phyloP scores from a whole-genome alignment of 1,140 invertebrate species.

The Hesperophylax magnus region DNA sequence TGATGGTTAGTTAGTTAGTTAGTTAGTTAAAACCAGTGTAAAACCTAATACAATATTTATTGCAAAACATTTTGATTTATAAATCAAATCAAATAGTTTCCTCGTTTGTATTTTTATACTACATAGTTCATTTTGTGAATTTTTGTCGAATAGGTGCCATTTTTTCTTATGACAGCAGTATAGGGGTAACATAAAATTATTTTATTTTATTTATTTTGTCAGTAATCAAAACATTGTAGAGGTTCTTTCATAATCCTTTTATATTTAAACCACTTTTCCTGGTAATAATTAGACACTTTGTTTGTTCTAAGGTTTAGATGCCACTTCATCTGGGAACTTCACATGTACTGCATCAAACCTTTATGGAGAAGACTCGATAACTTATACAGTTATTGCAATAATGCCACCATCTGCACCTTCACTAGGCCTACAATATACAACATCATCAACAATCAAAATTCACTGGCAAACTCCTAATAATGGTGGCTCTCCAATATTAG shows the following conservation, averaged over 20 bases:
- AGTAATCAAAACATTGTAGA: too few species aligned
- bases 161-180: too few species aligned
- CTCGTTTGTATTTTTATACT: too few species aligned
- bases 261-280: neutral
- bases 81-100: too few species aligned
- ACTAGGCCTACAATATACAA: slow-evolving; percentile 77
- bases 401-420: slow-evolving; percentile 77
- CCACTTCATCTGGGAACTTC: slow-evolving; percentile 82
- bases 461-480: slow-evolving; percentile 77
- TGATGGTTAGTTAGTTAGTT: too few species aligned
- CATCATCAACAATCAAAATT: slow-evolving; percentile 75
- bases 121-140: too few species aligned
- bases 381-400: slow-evolving; percentile 79
- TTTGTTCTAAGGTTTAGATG: slow-evolving; percentile 71
- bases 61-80: too few species aligned
- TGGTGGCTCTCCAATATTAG: slow-evolving; percentile 77
- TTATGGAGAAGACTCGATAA: slow-evolving; percentile 83
- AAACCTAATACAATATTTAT: too few species aligned
- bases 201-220: too few species aligned
- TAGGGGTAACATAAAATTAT: too few species aligned
- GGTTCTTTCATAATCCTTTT: neutral
- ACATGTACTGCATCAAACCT: slow-evolving; percentile 83
- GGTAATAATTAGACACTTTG: slow-evolving; percentile 26
- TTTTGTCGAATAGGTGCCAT: too few species aligned
- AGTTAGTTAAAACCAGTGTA: too few species aligned